Evolutionary conservation across 2,888 invertebrate genomes (phyloP), one percentile per base, ranked within the genome.

Genomic region (Cylloceria caligata): DNA sequence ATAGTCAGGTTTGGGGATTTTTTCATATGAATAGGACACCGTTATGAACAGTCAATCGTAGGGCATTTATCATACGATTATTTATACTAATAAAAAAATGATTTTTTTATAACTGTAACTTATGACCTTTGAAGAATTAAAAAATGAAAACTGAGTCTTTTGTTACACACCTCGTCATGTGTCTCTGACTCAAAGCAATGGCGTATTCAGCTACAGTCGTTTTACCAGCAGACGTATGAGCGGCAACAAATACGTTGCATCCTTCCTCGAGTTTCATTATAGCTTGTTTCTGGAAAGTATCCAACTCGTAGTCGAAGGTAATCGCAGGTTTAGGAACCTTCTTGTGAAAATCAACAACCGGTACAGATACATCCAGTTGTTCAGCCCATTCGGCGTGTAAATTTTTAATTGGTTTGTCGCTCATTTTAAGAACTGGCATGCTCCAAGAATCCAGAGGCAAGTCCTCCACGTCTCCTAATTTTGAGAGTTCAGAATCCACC

Each of bases 201-300:
- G 99, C 99, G 93, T 99, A 99, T 93, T 99, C 99, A 0, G 99
- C 99, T 0, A 99, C 99, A 0, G 99, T 99, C 0, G 99, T 99
- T 94, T 99, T 99, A 27, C 97, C 98, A 0, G 99, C 99, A 0
- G 99, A 99, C 0, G 99, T 99, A 91, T 99, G 99, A 0, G 99
- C 99, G 0, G 99, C 99, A 0, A 99, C 99, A 93, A 99, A 99
- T 0, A 99, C 98, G 91, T 98, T 98, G 88, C 98, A 96, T 13
- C 97, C 96, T 88, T 97, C 96, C 93, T 99, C 99, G 73, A 99
- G 93, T 91, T 97, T 97, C 5, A 99, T 93, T 80, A 99, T 98
- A 0, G 99, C 99, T 94, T 97, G 97, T 93, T 99, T 99, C 92
- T 99, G 99, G 91, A 99, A 99, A 27, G 95, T 97, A 93, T 99